Base-by-base conservation (phyloP, 2,113 vertebrate genomes). In the Spea multiplicata region DNA sequence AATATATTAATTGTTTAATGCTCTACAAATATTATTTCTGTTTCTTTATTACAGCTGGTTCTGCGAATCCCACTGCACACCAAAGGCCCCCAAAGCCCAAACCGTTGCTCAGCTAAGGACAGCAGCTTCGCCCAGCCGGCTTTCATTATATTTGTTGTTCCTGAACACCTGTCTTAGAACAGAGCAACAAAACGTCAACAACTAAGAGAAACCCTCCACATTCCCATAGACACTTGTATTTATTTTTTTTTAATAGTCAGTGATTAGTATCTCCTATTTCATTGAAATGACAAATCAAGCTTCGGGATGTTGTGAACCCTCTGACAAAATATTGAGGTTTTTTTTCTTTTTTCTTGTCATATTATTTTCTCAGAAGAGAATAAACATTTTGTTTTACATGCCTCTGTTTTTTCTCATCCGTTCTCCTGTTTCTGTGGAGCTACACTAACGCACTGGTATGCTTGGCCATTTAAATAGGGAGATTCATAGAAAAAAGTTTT, bases 361-460 rank as follows among this genome's bases (percentile, higher is more conserved):
- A 49, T 5, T 52, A 14, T 45, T 79, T 77, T 70, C 70, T 57
- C 44, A 50, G 7, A 5, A 45, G 16, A 73, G 50, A 79, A 72
- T 78, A 66, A 65, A 72, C 3, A 46, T 62, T 77, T 77, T 71
- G 44, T 79, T 79, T 79, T 73, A 79, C 76, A 66, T n/a, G 14
- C 10, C 66, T 44, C 13, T 5, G 45, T 48, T 45, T 68, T 5
- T 68, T 46, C 45, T 48, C 13, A 5, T 68, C 6, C 47, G 8
- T 48, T 48, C 45, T 12, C 10, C n/a, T 68, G 12, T 44, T 13
- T 13, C 8, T 64, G 13, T 17, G n/a, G 9, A 52, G 50, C 50
- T 30, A 2, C 30, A 30, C 30, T 2, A 30, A 30, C 2, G 30
- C 30, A 2, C 30, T 30, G 30, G 30, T 30, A 30, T 30, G 30